Conservation (phyloP, 2,113 vertebrate species). For the Halcyon senegalensis region DNA sequence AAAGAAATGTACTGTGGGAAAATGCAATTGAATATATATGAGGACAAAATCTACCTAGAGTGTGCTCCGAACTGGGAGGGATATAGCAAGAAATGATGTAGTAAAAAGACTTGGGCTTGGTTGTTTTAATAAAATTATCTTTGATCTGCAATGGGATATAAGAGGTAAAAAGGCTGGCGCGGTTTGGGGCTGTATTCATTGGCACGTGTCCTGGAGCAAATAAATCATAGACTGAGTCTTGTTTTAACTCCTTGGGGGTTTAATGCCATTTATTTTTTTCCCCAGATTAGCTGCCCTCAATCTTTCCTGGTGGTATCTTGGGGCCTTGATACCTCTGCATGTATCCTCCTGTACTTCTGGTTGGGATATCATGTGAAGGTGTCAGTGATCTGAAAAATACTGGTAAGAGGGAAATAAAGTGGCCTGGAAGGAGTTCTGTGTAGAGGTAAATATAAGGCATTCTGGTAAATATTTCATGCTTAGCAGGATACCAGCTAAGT, state of each 20-base stretch:
- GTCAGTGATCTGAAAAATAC: background rate
- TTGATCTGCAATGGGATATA: background rate
- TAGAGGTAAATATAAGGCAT: background rate
- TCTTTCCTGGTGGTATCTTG: background rate
- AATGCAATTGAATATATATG: background rate
- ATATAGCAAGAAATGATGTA: background rate
- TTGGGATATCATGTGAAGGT: background rate
- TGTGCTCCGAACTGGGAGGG: background rate
- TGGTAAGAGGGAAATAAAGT: background rate
- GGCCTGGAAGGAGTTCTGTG: background rate
- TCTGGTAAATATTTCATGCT: background rate
- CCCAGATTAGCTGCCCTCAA: background rate
- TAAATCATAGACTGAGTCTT: background rate
- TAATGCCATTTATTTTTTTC: background rate
- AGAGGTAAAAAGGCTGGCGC: background rate
- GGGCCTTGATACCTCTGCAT: background rate
- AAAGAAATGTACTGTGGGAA: background rate
- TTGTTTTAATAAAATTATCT: slow-evolving; percentile 14
- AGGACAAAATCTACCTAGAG: background rate
- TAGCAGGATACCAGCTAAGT: background rate
- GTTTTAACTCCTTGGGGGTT: background rate
- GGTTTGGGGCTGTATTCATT: background rate
- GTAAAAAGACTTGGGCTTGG: background rate
- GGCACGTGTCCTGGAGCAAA: background rate
- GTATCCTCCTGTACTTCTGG: background rate